Percentiles rank a stretch among this genome's conserved stretches.
phyloP scores from a whole-genome alignment of 2,797 vertebrate species.

The Rhabdomys pumilio region DNA sequence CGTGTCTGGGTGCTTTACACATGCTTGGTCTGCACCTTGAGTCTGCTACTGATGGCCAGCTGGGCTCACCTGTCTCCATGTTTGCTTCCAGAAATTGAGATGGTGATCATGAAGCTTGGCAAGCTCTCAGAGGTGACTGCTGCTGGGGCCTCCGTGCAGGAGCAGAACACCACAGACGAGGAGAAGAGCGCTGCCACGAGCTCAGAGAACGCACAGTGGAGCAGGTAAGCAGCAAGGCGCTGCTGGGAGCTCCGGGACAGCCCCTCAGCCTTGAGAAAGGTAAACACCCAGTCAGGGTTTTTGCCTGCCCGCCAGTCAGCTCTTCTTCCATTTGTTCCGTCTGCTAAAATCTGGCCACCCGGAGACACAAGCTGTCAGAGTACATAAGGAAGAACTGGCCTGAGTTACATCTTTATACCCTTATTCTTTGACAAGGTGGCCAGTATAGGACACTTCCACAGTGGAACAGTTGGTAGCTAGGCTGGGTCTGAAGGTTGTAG shows the following conservation, averaged over 20 bases:
- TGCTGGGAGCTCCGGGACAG: not conserved
- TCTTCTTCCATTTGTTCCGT: not conserved
- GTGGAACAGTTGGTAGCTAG: not conserved
- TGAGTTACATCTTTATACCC: not conserved
- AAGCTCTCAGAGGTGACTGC: slow-evolving; percentile 91
- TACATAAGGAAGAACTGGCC: not conserved
- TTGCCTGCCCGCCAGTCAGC: not conserved
- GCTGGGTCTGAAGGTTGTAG: not conserved
- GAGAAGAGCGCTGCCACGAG: slow-evolving; percentile 96
- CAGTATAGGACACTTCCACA: not conserved
- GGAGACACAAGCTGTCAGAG: not conserved
- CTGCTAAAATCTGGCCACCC: not conserved
- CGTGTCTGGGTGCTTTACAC: accelerated
- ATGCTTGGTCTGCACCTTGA: not conserved
- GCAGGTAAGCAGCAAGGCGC: slow-evolving; percentile 87
- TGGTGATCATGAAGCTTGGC: slow-evolving; percentile 99
- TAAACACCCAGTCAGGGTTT: not conserved
- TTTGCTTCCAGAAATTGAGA: slow-evolving; percentile 95
- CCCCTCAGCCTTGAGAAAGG: not conserved
- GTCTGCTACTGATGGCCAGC: not conserved
- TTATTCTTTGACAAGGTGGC: not conserved
- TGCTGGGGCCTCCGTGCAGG: slow-evolving; percentile 88
- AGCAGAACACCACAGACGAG: slow-evolving; percentile 98
- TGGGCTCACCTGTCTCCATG: not conserved
- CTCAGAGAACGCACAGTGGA: slow-evolving; percentile 87